Evolutionary conservation across 1,140 invertebrate genomes (phyloP).

Genomic region (Zaprionus nigranus): DNA sequence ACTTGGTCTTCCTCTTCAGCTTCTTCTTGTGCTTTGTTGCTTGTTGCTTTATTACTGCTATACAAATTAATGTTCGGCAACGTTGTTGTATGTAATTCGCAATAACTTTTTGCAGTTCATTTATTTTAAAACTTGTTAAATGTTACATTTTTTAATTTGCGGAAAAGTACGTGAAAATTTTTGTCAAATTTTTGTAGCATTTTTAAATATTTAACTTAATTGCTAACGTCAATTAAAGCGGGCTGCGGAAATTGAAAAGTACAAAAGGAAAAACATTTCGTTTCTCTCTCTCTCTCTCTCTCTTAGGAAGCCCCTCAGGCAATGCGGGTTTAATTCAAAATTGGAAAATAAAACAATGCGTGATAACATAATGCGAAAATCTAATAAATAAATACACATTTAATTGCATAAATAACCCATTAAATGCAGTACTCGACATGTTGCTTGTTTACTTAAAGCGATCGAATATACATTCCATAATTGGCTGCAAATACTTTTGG

Average conservation of each 20-base stretch:
- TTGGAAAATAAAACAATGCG: neutral
- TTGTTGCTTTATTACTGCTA: conserved; percentile 33
- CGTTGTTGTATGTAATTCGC: conserved; percentile 25
- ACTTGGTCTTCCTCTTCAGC: neutral
- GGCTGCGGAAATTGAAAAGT: neutral
- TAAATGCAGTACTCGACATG: neutral
- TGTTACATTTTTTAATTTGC: conserved; percentile 11
- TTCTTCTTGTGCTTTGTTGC: neutral
- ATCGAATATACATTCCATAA: conserved; percentile 53
- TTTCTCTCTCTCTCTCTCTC: no score
- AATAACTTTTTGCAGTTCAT: conserved; percentile 28
- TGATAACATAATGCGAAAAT: conserved; percentile 3
- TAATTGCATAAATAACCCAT: conserved; percentile 2
- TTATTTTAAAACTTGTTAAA: conserved; percentile 23
- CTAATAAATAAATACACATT: conserved; percentile 1
- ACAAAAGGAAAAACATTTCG: neutral
- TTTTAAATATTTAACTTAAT: conserved; percentile 4
- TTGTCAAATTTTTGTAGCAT: neutral
- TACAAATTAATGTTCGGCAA: conserved; percentile 21
- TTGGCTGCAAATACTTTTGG: conserved; percentile 25
- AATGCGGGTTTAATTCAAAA: neutral
- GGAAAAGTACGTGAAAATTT: neutral
- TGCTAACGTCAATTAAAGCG: neutral
- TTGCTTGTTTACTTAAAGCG: conserved; percentile 1
- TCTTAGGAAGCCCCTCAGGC: neutral